Evolutionary conservation across 2,888 invertebrate genomes (phyloP).

Genomic region (Patella pellucida): DNA sequence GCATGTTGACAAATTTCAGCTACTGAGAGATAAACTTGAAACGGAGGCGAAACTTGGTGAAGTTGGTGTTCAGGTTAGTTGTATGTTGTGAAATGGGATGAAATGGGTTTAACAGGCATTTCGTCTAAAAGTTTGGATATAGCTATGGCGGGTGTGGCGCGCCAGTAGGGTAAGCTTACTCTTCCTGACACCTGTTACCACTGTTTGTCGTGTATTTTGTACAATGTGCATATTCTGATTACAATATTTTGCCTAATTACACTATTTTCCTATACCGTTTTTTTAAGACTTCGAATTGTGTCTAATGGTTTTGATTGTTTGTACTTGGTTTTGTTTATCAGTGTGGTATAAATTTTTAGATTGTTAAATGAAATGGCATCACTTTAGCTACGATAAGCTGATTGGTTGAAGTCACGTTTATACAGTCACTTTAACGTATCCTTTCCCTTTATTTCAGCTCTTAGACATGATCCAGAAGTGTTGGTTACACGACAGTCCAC

Average conservation of each 20-base stretch:
- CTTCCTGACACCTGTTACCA: too few relatives aligned
- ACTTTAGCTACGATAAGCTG: too few relatives aligned
- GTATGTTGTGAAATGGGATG: background rate
- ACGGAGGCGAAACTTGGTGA: constrained; percentile 53
- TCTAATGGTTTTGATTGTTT: too few relatives aligned
- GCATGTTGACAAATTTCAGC: constrained; percentile 44
- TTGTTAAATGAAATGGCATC: constrained; percentile 33
- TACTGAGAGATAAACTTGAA: constrained; percentile 48
- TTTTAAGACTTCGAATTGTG: constrained; percentile 26
- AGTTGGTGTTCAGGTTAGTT: constrained; percentile 54
- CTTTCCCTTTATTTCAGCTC: constrained; percentile 44
- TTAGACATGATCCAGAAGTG: constrained; percentile 55
- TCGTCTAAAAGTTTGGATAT: too few relatives aligned
- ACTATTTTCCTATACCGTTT: too few relatives aligned
- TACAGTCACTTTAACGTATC: constrained; percentile 18
- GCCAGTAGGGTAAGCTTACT: too few relatives aligned
- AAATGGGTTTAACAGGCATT: too few relatives aligned
- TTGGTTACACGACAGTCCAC: constrained; percentile 58
- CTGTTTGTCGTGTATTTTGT: too few relatives aligned
- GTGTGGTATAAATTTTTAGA: constrained; percentile 32
- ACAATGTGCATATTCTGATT: too few relatives aligned
- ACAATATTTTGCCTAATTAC: too few relatives aligned
- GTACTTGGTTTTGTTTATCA: constrained; percentile 24
- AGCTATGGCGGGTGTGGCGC: too few relatives aligned
- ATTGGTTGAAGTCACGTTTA: too few relatives aligned